Evolutionary conservation across 92 coral and sea anemone genomes (phyloP).

Genomic region (Bergia puertoricense): DNA sequence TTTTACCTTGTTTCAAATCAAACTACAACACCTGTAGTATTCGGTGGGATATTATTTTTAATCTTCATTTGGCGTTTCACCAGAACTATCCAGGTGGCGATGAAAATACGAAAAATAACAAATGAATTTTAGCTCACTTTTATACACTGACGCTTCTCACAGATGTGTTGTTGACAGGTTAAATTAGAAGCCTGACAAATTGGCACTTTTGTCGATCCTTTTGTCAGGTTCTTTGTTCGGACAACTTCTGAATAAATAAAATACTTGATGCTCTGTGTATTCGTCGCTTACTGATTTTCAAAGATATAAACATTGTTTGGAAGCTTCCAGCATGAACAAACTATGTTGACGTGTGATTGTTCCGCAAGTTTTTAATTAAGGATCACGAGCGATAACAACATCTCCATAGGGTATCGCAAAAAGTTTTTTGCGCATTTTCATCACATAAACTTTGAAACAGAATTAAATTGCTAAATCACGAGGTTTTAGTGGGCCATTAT

Average conservation of each 20-base stretch:
- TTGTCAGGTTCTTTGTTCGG: constrained; percentile 27
- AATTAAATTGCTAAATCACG: background rate
- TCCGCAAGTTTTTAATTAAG: background rate
- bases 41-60: background rate
- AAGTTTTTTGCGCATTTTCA: background rate
- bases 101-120: background rate
- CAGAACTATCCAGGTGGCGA: background rate
- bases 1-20: background rate
- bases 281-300: constrained; percentile 8
- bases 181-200: constrained; percentile 3
- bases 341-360: background rate
- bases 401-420: background rate
- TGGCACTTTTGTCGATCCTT: constrained; percentile 1
- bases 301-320: background rate
- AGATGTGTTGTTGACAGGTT: constrained; percentile 12
- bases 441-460: background rate
- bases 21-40: background rate
- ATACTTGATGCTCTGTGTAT: background rate
- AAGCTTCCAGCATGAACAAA: constrained; percentile 1
- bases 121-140: background rate
- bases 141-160: background rate
- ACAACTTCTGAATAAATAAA: background rate
- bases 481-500: background rate
- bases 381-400: background rate
- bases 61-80: background rate